Conservation (phyloP, 2,797 vertebrate genomes). For the Mustela erminea region DNA sequence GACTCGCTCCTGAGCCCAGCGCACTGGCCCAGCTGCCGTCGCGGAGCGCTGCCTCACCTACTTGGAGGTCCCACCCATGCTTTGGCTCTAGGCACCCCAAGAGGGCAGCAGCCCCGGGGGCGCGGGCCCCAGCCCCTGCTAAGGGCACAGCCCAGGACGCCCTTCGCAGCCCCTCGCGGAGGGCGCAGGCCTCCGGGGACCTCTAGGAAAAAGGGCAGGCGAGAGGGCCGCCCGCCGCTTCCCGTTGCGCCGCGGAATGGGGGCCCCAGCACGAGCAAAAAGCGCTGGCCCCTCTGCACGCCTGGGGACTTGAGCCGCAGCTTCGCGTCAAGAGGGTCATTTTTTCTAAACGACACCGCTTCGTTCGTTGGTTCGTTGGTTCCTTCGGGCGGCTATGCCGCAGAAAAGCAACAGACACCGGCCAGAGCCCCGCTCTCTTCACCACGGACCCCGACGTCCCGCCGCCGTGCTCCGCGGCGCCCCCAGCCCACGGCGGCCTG, state of each 20-base stretch:
- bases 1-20: neutral
- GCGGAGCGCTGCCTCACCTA: neutral
- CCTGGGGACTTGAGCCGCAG: conserved; percentile 5
- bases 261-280: neutral
- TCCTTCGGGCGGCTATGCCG: conserved; percentile 39
- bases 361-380: conserved; percentile 61
- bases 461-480: neutral
- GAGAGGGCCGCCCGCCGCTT: neutral
- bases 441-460: neutral
- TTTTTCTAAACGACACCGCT: conserved; percentile 77
- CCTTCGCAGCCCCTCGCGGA: neutral
- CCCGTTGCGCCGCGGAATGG: neutral
- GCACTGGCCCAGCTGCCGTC: neutral
- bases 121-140: neutral
- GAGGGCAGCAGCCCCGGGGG: neutral
- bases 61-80: neutral
- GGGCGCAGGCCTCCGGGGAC: neutral
- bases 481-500: conserved; percentile 41
- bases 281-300: conserved; percentile 32
- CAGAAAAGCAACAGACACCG: neutral
- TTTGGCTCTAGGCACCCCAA: neutral
- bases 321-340: conserved; percentile 81
- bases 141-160: neutral
- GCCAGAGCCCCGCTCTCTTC: neutral
- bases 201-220: neutral